These are phyloP conservation scores for Colossoma macropomum DNA, from an alignment of 2,113 vertebrate species.

Conservation along the genomic window DNA sequence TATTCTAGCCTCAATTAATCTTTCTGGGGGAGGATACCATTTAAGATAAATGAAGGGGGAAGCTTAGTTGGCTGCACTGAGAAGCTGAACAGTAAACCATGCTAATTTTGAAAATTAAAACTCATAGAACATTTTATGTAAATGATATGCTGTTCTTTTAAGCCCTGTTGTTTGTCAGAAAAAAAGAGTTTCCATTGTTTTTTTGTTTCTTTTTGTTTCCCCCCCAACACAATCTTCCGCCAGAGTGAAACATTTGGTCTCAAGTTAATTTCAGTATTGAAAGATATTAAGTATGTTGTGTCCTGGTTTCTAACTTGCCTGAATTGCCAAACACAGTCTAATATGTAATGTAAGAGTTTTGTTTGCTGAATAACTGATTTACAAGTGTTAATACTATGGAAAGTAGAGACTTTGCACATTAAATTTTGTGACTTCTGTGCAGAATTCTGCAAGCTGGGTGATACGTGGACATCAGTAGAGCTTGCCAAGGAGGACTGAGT, in stretches of 20 bases:
- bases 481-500: slow-evolving; percentile 52
- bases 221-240: slow-evolving; percentile 12
- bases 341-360: not conserved
- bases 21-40: slow-evolving; percentile 86
- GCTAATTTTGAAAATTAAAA: slow-evolving; percentile 80
- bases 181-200: slow-evolving; percentile 40
- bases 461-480: slow-evolving; percentile 30
- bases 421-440: slow-evolving; percentile 1
- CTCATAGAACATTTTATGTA: slow-evolving; percentile 64
- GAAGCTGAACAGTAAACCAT: slow-evolving; percentile 69
- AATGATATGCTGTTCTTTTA: slow-evolving; percentile 62
- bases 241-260: slow-evolving; percentile 29
- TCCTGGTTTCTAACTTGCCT: not conserved
- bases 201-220: slow-evolving; percentile 30
- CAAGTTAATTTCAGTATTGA: slow-evolving; percentile 27
- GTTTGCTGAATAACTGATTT: not conserved
- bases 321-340: not conserved
- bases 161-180: slow-evolving; percentile 46
- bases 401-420: not conserved
- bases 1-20: slow-evolving; percentile 86
- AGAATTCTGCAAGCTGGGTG: slow-evolving; percentile 20
- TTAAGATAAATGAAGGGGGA: slow-evolving; percentile 77
- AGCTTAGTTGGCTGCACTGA: slow-evolving; percentile 64
- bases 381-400: not conserved
- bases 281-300: not conserved